A percentile compares a stretch with the other conserved stretches of the same genome.
Evolutionary conservation across 2,888 invertebrate genomes (phyloP).

Genomic region (Ennomos quercinarius): DNA sequence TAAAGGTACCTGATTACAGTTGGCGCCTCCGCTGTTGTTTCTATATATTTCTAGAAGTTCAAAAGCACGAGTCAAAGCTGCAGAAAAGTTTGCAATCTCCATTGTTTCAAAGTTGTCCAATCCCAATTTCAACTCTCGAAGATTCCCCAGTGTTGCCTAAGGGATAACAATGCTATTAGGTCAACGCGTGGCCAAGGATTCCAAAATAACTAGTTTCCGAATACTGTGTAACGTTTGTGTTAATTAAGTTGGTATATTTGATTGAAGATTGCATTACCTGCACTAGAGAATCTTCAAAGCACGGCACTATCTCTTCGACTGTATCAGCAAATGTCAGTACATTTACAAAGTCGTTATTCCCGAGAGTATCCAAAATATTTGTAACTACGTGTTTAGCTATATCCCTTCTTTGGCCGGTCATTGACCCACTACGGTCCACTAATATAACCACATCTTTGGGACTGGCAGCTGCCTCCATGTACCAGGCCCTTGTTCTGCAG

Average conservation of each 20-base stretch:
- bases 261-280: slow-evolving; percentile 87
- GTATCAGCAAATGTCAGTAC: slow-evolving; percentile 96
- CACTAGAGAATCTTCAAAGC: slow-evolving; percentile 95
- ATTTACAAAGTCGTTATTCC: slow-evolving; percentile 99
- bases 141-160: slow-evolving; percentile 94
- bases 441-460: slow-evolving; percentile 96
- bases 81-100: slow-evolving; percentile 97
- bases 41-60: slow-evolving; percentile 90
- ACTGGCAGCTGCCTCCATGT: slow-evolving; percentile 98
- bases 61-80: slow-evolving; percentile 95
- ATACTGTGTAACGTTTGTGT: no score
- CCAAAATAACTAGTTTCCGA: no score
- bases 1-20: slow-evolving; percentile 78
- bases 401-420: slow-evolving; percentile 94
- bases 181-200: no score
- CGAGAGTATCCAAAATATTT: slow-evolving; percentile 97
- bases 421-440: slow-evolving; percentile 95
- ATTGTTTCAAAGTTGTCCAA: slow-evolving; percentile 92
- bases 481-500: slow-evolving; percentile 97
- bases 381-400: slow-evolving; percentile 95
- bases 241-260: no score
- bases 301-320: slow-evolving; percentile 92
- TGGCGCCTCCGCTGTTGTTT: slow-evolving; percentile 87
- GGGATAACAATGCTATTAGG: slow-evolving; percentile 47
- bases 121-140: slow-evolving; percentile 92